Conservation (phyloP, 2,888 invertebrate genomes). For the Drosophila birchii region DNA sequence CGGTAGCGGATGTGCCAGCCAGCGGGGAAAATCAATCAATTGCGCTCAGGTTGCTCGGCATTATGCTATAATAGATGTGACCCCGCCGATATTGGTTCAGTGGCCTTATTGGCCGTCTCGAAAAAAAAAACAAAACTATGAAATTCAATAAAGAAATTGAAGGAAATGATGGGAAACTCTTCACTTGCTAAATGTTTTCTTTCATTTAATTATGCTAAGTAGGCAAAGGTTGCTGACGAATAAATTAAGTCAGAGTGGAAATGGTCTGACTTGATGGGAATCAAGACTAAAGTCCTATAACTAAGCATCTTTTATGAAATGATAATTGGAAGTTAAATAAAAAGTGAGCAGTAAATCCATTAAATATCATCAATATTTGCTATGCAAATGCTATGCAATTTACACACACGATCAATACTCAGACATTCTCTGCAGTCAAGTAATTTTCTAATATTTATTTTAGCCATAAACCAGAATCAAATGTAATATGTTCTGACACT, state of each 20-base stretch:
- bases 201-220: constrained; percentile 27
- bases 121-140: background rate
- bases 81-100: constrained; percentile 33
- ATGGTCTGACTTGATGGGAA: background rate
- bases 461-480: background rate
- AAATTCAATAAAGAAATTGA: constrained; percentile 26
- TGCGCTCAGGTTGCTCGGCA: constrained; percentile 16
- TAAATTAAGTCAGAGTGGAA: background rate
- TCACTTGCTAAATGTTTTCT: constrained; percentile 24
- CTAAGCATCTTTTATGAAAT: background rate
- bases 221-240: background rate
- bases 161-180: constrained; percentile 35
- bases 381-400: background rate
- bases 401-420: constrained; percentile 6
- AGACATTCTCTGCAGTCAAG: constrained; percentile 1
- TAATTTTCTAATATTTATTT: constrained; percentile 5
- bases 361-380: constrained; percentile 1
- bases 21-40: constrained; percentile 45
- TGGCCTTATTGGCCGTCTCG: constrained; percentile 18
- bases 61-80: constrained; percentile 41
- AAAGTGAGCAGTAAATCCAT: constrained; percentile 19
- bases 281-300: background rate
- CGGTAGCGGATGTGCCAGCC: constrained; percentile 12
- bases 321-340: background rate
- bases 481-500: constrained; percentile 17